A percentile compares a stretch with the other conserved stretches of the same genome.
Evolutionary conservation across 2,888 invertebrate species (phyloP).

Genomic region (Anodontia alba): DNA sequence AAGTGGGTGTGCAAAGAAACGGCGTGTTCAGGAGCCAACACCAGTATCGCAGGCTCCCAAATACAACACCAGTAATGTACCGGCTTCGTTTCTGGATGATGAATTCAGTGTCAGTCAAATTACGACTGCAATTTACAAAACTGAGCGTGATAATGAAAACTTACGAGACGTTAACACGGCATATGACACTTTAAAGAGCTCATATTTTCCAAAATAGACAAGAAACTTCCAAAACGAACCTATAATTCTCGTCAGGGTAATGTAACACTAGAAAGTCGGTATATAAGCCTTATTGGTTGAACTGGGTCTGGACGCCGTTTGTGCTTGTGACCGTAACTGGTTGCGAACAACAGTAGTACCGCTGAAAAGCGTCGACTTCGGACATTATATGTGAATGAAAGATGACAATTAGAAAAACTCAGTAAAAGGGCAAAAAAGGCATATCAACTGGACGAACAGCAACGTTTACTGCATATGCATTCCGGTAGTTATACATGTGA

Average conservation of each 20-base stretch:
- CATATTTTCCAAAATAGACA: too few relatives aligned
- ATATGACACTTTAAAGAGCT: too few relatives aligned
- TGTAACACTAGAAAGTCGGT: too few relatives aligned
- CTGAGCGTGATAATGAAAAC: not conserved
- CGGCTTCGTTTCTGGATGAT: not conserved
- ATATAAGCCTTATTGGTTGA: too few relatives aligned
- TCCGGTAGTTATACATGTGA: not conserved
- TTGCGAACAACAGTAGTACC: too few relatives aligned
- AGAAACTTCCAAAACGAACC: too few relatives aligned
- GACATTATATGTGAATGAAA: not conserved
- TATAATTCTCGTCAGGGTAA: too few relatives aligned
- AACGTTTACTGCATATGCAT: not conserved
- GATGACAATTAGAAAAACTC: constrained; percentile 23
- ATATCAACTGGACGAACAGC: constrained; percentile 22
- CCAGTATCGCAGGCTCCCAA: not conserved
- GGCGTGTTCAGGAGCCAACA: not conserved
- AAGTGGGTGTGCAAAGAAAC: not conserved
- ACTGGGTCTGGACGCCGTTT: too few relatives aligned
- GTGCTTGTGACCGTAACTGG: too few relatives aligned
- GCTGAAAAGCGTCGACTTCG: constrained; percentile 2
- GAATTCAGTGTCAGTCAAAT: not conserved
- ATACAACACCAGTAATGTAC: not conserved
- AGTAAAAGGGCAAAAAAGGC: constrained; percentile 22
- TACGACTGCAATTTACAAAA: not conserved
- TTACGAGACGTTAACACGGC: not conserved